Conservation (phyloP, 2,113 vertebrate genomes). For the Pelecanus crispus region DNA sequence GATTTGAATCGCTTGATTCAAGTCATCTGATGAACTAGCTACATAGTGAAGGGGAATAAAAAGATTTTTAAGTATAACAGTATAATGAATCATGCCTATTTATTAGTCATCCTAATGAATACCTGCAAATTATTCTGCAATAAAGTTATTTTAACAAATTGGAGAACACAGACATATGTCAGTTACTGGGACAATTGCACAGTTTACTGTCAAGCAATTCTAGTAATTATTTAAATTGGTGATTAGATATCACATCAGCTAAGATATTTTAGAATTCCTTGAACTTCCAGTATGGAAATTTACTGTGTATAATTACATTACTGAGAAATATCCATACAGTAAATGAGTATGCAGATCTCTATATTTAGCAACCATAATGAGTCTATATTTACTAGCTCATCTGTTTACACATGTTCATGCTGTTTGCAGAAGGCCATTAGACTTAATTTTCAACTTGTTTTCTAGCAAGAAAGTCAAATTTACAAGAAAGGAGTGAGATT, state of each 20-base stretch:
- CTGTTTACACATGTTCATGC: neutral
- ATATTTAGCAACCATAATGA: neutral
- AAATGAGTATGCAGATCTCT: constrained; percentile 9
- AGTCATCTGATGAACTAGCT: neutral
- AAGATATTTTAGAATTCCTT: constrained; percentile 15
- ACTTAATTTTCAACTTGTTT: neutral
- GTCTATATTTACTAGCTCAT: neutral
- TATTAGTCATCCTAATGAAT: constrained; percentile 46
- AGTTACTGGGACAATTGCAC: neutral
- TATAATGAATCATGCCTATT: constrained; percentile 16
- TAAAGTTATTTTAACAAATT: constrained; percentile 14
- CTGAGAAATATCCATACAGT: constrained; percentile 4
- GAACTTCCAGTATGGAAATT: constrained; percentile 16
- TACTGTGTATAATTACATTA: neutral
- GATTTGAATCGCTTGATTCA: neutral
- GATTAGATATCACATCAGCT: constrained; percentile 2
- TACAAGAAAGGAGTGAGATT: neutral
- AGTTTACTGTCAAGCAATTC: constrained; percentile 34
- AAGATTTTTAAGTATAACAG: neutral
- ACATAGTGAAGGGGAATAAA: neutral
- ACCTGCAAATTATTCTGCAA: constrained; percentile 8
- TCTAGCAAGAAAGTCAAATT: neutral
- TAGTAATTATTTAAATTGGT: constrained; percentile 6
- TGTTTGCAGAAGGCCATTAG: neutral
- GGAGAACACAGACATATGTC: constrained; percentile 12